phyloP scores from a whole-genome alignment of 2,888 invertebrate species.

The Tricholauxania praeusta region DNA sequence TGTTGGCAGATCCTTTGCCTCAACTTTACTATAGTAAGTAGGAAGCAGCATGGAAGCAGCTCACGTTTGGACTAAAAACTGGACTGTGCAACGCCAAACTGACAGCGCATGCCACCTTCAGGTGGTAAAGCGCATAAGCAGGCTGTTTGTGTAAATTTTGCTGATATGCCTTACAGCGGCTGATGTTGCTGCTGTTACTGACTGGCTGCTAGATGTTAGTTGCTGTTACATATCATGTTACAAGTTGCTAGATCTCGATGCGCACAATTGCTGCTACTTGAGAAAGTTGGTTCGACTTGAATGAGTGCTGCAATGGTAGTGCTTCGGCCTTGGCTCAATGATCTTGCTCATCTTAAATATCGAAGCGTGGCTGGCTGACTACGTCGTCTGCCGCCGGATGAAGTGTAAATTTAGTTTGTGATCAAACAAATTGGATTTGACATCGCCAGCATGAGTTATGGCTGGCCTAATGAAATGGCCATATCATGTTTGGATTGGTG shows the following conservation, averaged over 20 bases:
- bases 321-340: slow-evolving; percentile 15
- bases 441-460: slow-evolving; percentile 38
- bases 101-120: slow-evolving; percentile 47
- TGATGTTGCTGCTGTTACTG: slow-evolving; percentile 4
- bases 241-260: slow-evolving; percentile 17
- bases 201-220: slow-evolving; percentile 15
- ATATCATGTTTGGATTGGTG: background rate
- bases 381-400: slow-evolving; percentile 1
- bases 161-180: slow-evolving; percentile 25
- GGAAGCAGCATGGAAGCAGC: slow-evolving; percentile 15
- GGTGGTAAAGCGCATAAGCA: slow-evolving; percentile 16
- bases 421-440: slow-evolving; percentile 49
- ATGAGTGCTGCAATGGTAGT: too few species aligned
- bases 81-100: slow-evolving; percentile 19
- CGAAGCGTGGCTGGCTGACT: background rate
- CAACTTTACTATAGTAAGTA: background rate
- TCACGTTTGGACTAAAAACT: too few species aligned
- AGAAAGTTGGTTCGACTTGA: slow-evolving; percentile 13
- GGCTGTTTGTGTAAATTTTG: slow-evolving; percentile 16
- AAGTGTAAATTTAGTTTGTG: slow-evolving; percentile 49
- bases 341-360: slow-evolving; percentile 14
- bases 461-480: slow-evolving; percentile 19
- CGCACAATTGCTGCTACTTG: slow-evolving; percentile 7
- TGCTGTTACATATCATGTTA: slow-evolving; percentile 22
- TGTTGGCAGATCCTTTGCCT: background rate